Evolutionary conservation across 2,113 vertebrate species (phyloP), one percentile per base, ranked within the genome.

Genomic region (Forbesichthys agassizii): DNA sequence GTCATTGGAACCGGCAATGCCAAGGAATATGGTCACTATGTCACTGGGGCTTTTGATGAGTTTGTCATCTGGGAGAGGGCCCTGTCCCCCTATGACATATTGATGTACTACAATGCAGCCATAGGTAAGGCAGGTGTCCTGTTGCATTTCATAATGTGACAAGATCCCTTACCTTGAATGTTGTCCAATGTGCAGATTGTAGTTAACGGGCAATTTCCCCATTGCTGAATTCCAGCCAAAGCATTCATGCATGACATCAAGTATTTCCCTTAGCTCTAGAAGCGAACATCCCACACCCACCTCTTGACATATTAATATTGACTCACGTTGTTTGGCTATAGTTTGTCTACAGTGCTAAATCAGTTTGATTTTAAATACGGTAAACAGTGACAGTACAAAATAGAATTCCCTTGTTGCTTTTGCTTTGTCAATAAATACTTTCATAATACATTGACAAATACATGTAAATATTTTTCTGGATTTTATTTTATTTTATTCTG

Each of bases 61-160:
- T 97, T 99, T 66, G 84, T 98, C 77, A 96, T 99, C 82, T 99
- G 98, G 98, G 96, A 99, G 36, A 81, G 93, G 33, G 96, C 96
- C 0, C 95, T 99, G 46, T 91, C 90, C 0, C 84, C 95, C 0
- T 47, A 7, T 0, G 95, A 99, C 65, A 79, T 99, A 0, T n/a
- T 74, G 46, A 90, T 94, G 48, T 99, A 97, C 88, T 99, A 98
- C 79, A 91, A 84, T 0, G 95, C 95, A 1, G 94, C 95, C 13
- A 9, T 86, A 3, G 96, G 98, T 99, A 90, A 87, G 92, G 89
- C 65, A 33, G 11, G 63, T 27, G 27, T 27, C 27, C 27, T 75
- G 49, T 65, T 42, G 36, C 54, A 14, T 60, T 78, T 13, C 51
- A 11, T 33, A 13, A 69, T 18, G 27, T 27, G 27, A 61, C 54